These are phyloP conservation scores for Lipotes vexillifer DNA, from an alignment of 2,113 vertebrate genomes.

Conservation along the genomic window DNA sequence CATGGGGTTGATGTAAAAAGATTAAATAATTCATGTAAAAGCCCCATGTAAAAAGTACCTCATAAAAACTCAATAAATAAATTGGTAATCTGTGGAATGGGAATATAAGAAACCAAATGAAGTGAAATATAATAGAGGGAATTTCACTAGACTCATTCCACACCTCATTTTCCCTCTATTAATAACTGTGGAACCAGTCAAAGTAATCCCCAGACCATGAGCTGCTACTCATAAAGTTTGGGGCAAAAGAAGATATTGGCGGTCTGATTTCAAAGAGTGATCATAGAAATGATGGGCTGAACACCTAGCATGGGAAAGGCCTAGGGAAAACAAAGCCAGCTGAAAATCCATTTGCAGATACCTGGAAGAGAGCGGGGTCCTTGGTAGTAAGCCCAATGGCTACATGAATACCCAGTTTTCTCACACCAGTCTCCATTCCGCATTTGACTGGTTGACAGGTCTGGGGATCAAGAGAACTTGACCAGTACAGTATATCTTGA, in stretches of 20 bases:
- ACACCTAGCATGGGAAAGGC: not conserved
- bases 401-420: not conserved
- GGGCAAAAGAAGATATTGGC: not conserved
- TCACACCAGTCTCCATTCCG: not conserved
- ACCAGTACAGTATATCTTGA: not conserved
- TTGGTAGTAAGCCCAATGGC: not conserved
- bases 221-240: not conserved
- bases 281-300: not conserved
- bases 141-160: not conserved
- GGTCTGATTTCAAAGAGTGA: not conserved
- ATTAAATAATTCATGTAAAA: not conserved
- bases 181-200: not conserved
- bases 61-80: not conserved
- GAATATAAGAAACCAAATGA: not conserved
- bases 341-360: not conserved
- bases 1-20: not conserved
- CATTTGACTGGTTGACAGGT: not conserved
- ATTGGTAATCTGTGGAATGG: not conserved
- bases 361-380: not conserved
- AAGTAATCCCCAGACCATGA: not conserved
- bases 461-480: not conserved
- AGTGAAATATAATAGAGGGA: not conserved
- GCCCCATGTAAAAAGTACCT: not conserved
- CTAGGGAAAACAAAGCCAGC: not conserved
- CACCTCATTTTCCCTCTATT: not conserved